Evolutionary conservation across 2,797 vertebrate genomes (phyloP).

Genomic region (Pangasius macronema): DNA sequence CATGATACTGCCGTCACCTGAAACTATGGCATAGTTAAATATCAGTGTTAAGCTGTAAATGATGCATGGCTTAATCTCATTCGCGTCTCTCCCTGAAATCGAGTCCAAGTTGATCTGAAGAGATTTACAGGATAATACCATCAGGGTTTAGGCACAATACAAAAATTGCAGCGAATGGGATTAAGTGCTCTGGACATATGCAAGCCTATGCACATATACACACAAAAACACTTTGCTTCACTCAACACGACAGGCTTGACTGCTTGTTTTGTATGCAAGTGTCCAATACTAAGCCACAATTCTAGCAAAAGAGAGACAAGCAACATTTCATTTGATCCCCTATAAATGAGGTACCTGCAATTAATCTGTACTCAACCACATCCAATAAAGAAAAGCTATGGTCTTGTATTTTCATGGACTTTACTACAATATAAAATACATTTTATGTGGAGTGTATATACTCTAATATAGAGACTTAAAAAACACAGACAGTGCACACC

Average conservation of each 20-base stretch:
- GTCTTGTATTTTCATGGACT: not conserved
- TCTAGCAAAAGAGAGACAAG: not conserved
- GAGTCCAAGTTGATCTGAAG: constrained; percentile 67
- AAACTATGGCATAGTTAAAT: constrained; percentile 53
- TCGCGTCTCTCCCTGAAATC: constrained; percentile 48
- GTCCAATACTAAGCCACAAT: not conserved
- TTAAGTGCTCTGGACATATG: constrained; percentile 56
- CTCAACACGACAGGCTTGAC: not conserved
- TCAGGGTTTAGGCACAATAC: constrained; percentile 75
- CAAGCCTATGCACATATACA: not conserved
- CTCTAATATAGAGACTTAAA: not conserved
- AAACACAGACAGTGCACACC: not conserved
- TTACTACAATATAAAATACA: not conserved
- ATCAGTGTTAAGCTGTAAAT: constrained; percentile 49
- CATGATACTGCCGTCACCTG: constrained; percentile 41
- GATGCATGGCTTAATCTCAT: constrained; percentile 45
- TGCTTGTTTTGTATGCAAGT: not conserved
- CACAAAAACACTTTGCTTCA: constrained; percentile 24
- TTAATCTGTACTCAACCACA: not conserved
- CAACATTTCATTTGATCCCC: not conserved
- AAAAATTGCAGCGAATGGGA: constrained; percentile 71
- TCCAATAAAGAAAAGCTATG: not conserved
- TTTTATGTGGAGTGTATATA: not conserved
- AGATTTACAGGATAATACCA: constrained; percentile 73
- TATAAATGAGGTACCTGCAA: not conserved